phyloP scores from a whole-genome alignment of 2,113 vertebrate species.

The Empidonax alnorum region DNA sequence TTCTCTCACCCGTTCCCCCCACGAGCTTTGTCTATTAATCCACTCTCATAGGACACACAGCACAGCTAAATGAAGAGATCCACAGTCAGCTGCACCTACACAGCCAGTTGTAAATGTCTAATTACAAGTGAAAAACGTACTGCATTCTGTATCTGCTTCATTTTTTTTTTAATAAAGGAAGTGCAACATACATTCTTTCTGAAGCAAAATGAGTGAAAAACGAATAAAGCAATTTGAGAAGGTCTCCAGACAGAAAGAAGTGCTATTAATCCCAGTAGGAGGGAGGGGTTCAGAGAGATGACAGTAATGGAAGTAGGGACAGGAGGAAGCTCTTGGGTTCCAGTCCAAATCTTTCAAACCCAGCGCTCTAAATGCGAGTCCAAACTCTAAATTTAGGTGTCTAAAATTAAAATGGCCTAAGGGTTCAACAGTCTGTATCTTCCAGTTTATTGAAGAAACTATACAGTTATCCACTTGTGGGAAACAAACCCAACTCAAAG shows the following conservation, averaged over 20 bases:
- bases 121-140: background rate
- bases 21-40: background rate
- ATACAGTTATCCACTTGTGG: background rate
- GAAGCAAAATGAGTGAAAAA: background rate
- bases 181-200: background rate
- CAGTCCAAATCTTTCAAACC: background rate
- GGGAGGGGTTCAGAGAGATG: background rate
- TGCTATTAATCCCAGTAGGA: background rate
- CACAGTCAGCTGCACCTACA: background rate
- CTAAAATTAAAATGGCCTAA: constrained; percentile 46
- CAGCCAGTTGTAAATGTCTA: background rate
- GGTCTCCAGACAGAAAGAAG: background rate
- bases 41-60: rapidly evolving
- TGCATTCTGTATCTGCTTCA: background rate
- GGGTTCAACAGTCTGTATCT: background rate
- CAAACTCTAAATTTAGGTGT: constrained; percentile 38
- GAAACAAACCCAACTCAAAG: background rate
- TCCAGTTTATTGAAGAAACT: background rate
- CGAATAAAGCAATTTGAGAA: background rate
- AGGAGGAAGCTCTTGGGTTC: background rate
- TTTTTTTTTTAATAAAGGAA: background rate
- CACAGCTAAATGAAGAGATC: background rate
- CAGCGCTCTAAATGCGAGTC: background rate
- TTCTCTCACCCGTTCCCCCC: background rate
- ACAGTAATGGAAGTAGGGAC: background rate